Evolutionary conservation across 2,888 invertebrate species (phyloP), one percentile per base, ranked within the genome.

Genomic region (Archips crataeganus): DNA sequence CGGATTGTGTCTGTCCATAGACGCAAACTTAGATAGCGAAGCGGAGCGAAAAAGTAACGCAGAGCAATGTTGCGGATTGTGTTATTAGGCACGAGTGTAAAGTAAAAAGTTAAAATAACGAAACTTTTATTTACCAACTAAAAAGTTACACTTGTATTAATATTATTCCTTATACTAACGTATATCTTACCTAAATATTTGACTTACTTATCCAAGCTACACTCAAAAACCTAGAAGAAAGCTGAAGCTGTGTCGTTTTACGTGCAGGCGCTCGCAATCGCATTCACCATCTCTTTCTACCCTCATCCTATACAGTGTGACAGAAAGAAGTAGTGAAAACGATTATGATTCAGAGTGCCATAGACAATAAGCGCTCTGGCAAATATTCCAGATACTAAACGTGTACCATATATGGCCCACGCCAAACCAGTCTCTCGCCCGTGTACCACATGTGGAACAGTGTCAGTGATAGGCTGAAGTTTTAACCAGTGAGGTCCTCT

Each of bases 401-500:
- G 13, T 49, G 49, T 49, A 5, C 49, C 49, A 49, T n/a, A 49
- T 49, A 49, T 49, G 49, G 49, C 49, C n/a, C 49, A 49, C 4
- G n/a, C 0, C 49, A 45, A 10, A 9, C 5, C 49, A 49, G n/a
- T n/a, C 13, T 11, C 13, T n/a, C 23, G 23, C 3, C 54, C 23
- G 1, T 54, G 23, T 54, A 23, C 23, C 54, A 51, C 23, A 23
- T 10, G n/a, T 9, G 5, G 57, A 15, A 45, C 10, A 10, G n/a
- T 11, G 45, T n/a, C 0, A n/a, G 34, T 60, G 1, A 15, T 11
- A 11, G 45, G 11, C 10, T 10, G 45, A 42, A n/a, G 11, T 54
- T 23, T 63, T 63, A 68, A 49, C 57, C 62, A 49, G 49, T 32
- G 32, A 64, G 64, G 3, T 84, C 81, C 70, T 87, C 88, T 76